These are phyloP conservation scores for Eptatretus burgeri DNA, from an alignment of 2,113 vertebrate species.

Conservation along the genomic window DNA sequence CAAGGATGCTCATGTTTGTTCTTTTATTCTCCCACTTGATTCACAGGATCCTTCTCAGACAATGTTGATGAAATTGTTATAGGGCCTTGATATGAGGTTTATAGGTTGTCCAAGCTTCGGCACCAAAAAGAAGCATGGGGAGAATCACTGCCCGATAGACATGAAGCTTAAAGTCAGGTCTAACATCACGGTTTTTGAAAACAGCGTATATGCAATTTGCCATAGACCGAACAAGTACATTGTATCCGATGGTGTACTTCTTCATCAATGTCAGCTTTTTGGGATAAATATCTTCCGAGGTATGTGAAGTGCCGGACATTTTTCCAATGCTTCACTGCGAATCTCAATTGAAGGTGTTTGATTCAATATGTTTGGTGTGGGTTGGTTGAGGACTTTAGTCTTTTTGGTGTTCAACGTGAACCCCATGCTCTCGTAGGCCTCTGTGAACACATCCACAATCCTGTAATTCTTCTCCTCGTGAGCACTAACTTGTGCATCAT, in stretches of 20 bases:
- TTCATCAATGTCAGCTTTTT: neutral
- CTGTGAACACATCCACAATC: conserved; percentile 1
- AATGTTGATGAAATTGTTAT: conserved; percentile 6
- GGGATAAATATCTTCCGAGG: conserved; percentile 2
- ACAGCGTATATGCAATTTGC: neutral
- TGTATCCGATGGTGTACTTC: neutral
- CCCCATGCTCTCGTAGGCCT: conserved; percentile 5
- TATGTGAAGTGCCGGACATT: conserved; percentile 8
- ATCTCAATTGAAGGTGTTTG: neutral
- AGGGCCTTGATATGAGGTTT: conserved; percentile 6
- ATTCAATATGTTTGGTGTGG: neutral
- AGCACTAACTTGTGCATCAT: neutral
- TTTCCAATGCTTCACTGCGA: conserved; percentile 2
- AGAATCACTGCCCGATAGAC: too few species aligned
- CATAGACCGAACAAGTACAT: neutral
- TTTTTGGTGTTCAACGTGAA: conserved; percentile 8
- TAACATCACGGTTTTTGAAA: neutral
- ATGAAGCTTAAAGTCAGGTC: too few species aligned
- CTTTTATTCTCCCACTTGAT: conserved; percentile 9
- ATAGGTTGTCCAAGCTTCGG: conserved; percentile 7
- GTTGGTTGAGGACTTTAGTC: conserved; percentile 6
- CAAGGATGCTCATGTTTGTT: conserved; percentile 8
- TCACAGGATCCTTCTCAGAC: neutral
- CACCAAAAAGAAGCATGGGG: conserved; percentile 6
- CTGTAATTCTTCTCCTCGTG: conserved; percentile 4